phyloP scores from a whole-genome alignment of 1,140 invertebrate species.

The Ips typographus region DNA sequence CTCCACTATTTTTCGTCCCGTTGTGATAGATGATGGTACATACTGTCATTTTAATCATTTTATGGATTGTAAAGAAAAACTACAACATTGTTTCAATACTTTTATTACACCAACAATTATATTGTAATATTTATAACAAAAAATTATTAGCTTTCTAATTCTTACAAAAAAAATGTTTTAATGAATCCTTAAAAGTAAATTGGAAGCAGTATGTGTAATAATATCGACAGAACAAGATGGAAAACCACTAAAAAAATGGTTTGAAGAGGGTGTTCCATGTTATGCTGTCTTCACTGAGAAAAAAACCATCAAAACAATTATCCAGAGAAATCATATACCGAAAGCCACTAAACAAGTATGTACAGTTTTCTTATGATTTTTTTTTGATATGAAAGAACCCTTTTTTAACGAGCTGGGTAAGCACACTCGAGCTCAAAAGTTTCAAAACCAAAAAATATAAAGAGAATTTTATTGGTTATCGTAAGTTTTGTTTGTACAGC shows the following conservation, averaged over 20 bases:
- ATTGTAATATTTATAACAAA: conserved; percentile 53
- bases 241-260: too few species aligned
- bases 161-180: conserved; percentile 47
- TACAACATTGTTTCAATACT: conserved; percentile 38
- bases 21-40: too few species aligned
- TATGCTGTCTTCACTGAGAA: too few species aligned
- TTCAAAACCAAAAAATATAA: conserved; percentile 5
- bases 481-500: conserved; percentile 14
- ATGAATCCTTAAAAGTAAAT: conserved; percentile 46
- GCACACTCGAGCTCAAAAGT: too few species aligned
- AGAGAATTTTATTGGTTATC: neutral
- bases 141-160: conserved; percentile 48
- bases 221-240: neutral
- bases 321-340: conserved; percentile 39
- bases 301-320: too few species aligned
- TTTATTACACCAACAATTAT: conserved; percentile 55
- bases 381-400: neutral
- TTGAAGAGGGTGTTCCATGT: neutral
- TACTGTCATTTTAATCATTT: too few species aligned
- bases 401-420: neutral
- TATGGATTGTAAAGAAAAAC: neutral
- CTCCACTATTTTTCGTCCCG: too few species aligned
- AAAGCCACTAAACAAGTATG: conserved; percentile 44
- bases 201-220: conserved; percentile 46
- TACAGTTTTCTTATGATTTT: conserved; percentile 32